Conservation (phyloP, 2,113 vertebrate species). For the Microcebus griseorufus region DNA sequence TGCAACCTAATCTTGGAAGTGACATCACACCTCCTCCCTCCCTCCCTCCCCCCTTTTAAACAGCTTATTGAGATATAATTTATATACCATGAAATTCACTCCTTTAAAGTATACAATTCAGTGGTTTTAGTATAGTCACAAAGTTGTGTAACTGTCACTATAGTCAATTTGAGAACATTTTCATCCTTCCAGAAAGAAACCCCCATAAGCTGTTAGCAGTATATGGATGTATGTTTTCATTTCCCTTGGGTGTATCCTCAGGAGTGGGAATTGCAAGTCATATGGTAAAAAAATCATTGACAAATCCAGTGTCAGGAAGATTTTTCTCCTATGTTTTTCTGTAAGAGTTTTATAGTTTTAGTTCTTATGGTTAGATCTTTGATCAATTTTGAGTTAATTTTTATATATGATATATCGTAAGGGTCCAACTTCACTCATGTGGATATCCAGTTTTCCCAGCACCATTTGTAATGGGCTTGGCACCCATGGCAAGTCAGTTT, state of each 20-base stretch:
- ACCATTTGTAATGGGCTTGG: background rate
- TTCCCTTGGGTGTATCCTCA: background rate
- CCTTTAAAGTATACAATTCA: background rate
- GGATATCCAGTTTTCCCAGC: background rate
- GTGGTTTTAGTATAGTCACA: background rate
- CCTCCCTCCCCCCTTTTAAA: background rate
- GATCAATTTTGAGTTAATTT: conserved; percentile 7
- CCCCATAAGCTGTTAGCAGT: background rate
- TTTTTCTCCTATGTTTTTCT: background rate
- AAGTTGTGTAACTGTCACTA: background rate
- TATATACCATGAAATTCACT: background rate
- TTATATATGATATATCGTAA: conserved; percentile 3
- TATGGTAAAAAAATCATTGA: background rate
- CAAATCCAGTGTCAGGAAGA: background rate
- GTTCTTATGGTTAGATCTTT: conserved; percentile 17
- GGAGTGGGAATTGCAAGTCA: background rate
- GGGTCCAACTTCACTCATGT: background rate
- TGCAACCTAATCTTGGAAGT: background rate
- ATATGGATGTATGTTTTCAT: background rate
- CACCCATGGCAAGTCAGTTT: background rate
- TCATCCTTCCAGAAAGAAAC: background rate
- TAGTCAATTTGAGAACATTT: background rate
- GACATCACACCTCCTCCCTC: too few species aligned
- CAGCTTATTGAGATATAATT: background rate
- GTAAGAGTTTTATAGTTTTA: conserved; percentile 46